Base-by-base conservation (phyloP, 2,113 vertebrate species). In the Nematolebias whitei region DNA sequence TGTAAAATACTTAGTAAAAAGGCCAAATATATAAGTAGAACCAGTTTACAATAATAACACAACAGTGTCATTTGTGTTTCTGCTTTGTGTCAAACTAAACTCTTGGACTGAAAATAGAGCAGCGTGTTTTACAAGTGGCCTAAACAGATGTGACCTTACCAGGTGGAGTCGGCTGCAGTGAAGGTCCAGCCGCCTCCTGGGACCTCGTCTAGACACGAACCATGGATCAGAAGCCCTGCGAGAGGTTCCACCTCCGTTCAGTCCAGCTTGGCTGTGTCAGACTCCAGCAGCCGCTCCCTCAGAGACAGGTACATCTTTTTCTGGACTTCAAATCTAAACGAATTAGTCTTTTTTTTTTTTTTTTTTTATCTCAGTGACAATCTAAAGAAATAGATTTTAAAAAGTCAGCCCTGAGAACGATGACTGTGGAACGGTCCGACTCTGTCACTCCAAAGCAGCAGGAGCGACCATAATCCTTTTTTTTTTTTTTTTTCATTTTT, bases 271-370 rank as follows among this genome's bases (percentile, higher is more conserved):
- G 72, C 82, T 20, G 1, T 1, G 24, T 78, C 89, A 2, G 18
- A 76, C 67, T 88, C 79, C 40, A 88, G 86, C 56, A 87, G 83
- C 59, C 88, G 85, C 38, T 95, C 95, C 87, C 94, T 97, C 71
- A 93, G 91, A 85, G 94, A 98, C 85, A 94, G 97, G 96, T 98
- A 91, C 71, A 23, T 40, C 16, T 1, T 39, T 71, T 12, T 8
- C 29, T 63, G 26, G 23, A 49, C 74, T 23, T 38, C 4, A 43
- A n/a, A 41, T 11, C 50, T 18, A 20, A 45, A 45, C 9, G 9
- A 35, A 35, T 35, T 10, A n/a, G n/a, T n/a, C n/a, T n/a, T n/a
- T n/a, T n/a, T n/a, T n/a, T n/a, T n/a, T n/a, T n/a, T n/a, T n/a
- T n/a, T n/a, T n/a, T n/a, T n/a, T n/a, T n/a, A n/a, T n/a, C n/a